Base-by-base conservation (phyloP, 2,113 vertebrate species). In the Tupaia chinensis region DNA sequence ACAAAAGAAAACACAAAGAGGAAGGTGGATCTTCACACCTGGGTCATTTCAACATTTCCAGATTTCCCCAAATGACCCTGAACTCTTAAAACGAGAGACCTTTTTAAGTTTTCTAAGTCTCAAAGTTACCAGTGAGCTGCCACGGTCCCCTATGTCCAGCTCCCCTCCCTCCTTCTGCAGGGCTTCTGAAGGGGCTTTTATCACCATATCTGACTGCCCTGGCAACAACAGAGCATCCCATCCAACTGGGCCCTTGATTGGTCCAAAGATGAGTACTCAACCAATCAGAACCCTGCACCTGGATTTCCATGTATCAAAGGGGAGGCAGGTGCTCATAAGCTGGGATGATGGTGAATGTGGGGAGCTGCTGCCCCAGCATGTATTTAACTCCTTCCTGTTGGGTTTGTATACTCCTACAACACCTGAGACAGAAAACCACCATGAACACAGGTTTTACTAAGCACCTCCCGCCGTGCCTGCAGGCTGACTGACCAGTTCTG, bases 1-100 rank as follows among this genome's bases (percentile, higher is more conserved):
- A 93, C 74, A 92, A 89, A 97, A 10, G 34, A 15, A 68, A 53
- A 97, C 92, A 98, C 54, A 97, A 87, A 95, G 84, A 56, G 93
- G 81, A 91, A 92, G 63, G 79, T 29, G 96, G 29, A 85, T 66
- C 65, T 20, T 92, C 68, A 0, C 0, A 2, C 68, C 77, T 3
- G 76, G 60, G 9, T 0, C 0, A 16, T 61, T 16, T 81, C 15
- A 6, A 11, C 9, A 4, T 5, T 20, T 9, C 4, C 76, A 4
- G 15, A 44, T 11, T 3, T 15, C 23, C 74, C 73, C 66, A 7
- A 0, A 2, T 2, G 83, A 68, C 90, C 87, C 85, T 53, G 80
- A 95, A 74, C 44, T 82, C 87, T 81, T 63, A 56, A 74, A 81
- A 86, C 22, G 19, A 96, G 92, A 73, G 44, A 44, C 44, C 90